Base-by-base conservation (phyloP, 2,797 vertebrate genomes). In the Gymnocypris eckloni region DNA sequence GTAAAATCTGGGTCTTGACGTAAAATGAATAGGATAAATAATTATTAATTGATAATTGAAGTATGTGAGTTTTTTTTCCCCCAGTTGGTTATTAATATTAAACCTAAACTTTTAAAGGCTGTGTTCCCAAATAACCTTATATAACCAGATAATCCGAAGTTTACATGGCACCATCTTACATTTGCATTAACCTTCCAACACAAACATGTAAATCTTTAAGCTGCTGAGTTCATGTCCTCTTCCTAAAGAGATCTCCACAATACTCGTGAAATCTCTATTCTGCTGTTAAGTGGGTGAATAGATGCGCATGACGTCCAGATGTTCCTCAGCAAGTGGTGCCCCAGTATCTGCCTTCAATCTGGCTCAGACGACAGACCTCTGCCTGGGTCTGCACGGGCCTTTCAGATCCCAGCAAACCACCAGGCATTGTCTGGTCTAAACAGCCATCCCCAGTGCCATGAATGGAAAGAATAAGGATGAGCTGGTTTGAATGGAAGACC, bases 281-380 rank as follows among this genome's bases (percentile, higher is more conserved):
- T 92, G n/a, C 45, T n/a, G 83, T 52, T 61, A 39, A 69, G 41
- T 52, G 28, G 72, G 66, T 91, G 90, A 93, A 91, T 90, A 87
- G 88, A 89, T 90, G 91, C 82, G 87, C 89, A 88, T 91, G 77
- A 89, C 88, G 87, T 90, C 89, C 92, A 93, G 93, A 93, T 94
- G 92, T 92, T 92, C 86, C 70, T 75, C 45, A 71, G 16, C 45
- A 50, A 73, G 70, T 64, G 69, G 41, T 41, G 54, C 43, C 77
- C 39, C 43, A 80, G 37, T 41, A 71, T 75, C 52, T 75, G 22
- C 66, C 56, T 80, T 73, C 54, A 81, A 18, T 45, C 54, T 70
- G 66, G 28, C 20, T 10, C 67, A 81, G 69, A 81, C 6, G 11
- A 56, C 56, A 75, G 66, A 45, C 66, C 33, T 33, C 33, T 33